Conservation (phyloP, 1,140 invertebrate genomes). For the Mizuhopecten yessoensis region DNA sequence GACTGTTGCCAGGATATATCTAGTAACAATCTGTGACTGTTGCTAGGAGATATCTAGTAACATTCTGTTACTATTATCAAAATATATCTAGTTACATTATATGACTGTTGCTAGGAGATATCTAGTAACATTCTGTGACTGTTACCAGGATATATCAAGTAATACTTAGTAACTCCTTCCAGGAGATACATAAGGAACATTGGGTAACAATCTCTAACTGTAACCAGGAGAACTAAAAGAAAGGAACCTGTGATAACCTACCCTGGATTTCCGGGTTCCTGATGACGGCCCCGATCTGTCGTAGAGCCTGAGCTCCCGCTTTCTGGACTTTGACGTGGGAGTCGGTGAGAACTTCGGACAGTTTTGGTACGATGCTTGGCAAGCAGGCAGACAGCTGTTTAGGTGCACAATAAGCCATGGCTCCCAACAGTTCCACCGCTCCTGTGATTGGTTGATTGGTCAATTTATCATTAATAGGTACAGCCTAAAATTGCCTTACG, state of each 20-base stretch:
- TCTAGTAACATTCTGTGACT: no score
- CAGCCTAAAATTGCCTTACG: no score
- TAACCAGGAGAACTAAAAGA: background rate
- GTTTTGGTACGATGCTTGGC: slow-evolving; percentile 98
- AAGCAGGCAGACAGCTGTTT: slow-evolving; percentile 99
- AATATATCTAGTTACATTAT: no score
- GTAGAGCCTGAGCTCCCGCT: slow-evolving; percentile 96
- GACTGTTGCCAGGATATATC: no score
- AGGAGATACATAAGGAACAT: background rate
- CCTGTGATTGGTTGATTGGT: slow-evolving; percentile 84
- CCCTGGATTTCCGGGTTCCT: slow-evolving; percentile 99
- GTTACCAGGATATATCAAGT: no score
- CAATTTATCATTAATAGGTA: no score
- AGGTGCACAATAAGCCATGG: slow-evolving; percentile 97
- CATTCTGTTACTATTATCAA: no score
- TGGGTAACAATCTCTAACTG: background rate
- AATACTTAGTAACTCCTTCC: no score
- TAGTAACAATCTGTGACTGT: no score
- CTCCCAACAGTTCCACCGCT: slow-evolving; percentile 97
- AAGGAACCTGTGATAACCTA: slow-evolving; percentile 82
- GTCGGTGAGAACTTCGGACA: slow-evolving; percentile 98
- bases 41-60: no score
- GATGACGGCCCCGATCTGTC: slow-evolving; percentile 98
- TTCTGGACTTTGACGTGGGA: slow-evolving; percentile 99
- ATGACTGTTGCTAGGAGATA: no score